Percentiles rank a stretch among this genome's conserved stretches.
Conservation (phyloP, 2,797 vertebrate species). For the Hapalemur alaotrensis region DNA sequence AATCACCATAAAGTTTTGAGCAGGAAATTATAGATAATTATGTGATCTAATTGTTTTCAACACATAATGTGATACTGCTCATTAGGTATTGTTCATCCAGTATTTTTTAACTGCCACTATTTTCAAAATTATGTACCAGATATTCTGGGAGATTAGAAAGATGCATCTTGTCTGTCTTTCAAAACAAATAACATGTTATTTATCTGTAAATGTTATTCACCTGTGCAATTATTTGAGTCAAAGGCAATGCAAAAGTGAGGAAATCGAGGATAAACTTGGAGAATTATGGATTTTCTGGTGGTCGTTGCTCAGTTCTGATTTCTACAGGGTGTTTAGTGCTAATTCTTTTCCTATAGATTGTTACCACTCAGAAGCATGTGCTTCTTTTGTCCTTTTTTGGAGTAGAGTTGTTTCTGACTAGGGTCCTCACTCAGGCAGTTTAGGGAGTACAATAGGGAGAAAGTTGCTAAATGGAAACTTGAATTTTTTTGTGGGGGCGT, state of each 20-base stretch:
- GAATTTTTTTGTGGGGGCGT: neutral
- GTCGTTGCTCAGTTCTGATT: neutral
- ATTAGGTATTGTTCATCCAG: neutral
- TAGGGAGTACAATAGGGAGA: neutral
- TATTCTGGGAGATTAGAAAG: slow-evolving; percentile 12
- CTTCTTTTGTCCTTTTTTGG: neutral
- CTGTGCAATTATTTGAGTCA: neutral
- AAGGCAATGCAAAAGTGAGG: slow-evolving; percentile 11
- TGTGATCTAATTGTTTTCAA: neutral
- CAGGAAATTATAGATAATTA: neutral
- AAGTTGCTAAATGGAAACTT: slow-evolving; percentile 9
- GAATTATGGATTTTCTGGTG: neutral
- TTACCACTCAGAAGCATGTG: neutral
- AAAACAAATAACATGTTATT: neutral
- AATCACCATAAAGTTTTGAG: neutral
- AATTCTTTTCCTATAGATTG: neutral
- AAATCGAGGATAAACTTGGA: neutral
- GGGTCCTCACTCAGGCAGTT: neutral
- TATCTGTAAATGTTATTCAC: neutral
- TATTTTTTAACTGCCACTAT: slow-evolving; percentile 15
- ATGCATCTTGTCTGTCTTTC: neutral
- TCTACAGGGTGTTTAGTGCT: neutral
- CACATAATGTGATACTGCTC: neutral
- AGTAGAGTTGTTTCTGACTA: neutral
- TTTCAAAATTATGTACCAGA: slow-evolving; percentile 8